These are phyloP conservation scores for Gila robusta DNA, from an alignment of 2,797 vertebrate species.

Conservation along the genomic window DNA sequence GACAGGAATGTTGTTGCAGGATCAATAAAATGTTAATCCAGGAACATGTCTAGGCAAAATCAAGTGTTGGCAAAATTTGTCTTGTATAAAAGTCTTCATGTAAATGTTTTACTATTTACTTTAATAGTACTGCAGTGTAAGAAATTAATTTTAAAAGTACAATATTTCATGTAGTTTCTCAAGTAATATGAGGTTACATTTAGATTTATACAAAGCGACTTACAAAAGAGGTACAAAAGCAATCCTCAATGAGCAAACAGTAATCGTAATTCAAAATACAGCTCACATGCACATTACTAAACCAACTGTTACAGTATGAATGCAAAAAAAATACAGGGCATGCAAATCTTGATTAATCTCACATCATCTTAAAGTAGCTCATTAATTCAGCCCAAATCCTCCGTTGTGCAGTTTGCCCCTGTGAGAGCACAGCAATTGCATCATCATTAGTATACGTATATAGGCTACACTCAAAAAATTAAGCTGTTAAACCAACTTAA, in stretches of 20 bases:
- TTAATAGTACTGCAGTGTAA: neutral
- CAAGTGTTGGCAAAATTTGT: neutral
- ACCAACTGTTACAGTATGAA: too few relatives aligned
- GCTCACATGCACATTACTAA: too few relatives aligned
- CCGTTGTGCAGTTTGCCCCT: neutral
- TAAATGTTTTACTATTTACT: neutral
- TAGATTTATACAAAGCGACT: too few relatives aligned
- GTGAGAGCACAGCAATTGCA: neutral
- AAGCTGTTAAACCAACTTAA: too few relatives aligned
- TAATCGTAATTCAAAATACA: too few relatives aligned
- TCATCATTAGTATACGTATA: neutral
- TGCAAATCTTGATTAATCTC: neutral
- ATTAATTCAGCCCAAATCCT: neutral
- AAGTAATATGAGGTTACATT: neutral
- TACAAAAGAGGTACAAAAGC: too few relatives aligned
- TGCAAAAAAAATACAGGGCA: neutral
- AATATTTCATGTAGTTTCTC: neutral
- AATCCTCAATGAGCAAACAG: too few relatives aligned
- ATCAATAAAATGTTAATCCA: too few relatives aligned
- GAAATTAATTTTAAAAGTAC: neutral
- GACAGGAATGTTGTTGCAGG: too few relatives aligned
- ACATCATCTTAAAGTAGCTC: neutral
- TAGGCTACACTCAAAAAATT: too few relatives aligned
- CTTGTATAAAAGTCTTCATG: neutral
- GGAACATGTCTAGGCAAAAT: too few relatives aligned